These are phyloP conservation scores for Pristionchus fissidentatus DNA, from an alignment of 2,888 invertebrate genomes.

Conservation along the genomic window DNA sequence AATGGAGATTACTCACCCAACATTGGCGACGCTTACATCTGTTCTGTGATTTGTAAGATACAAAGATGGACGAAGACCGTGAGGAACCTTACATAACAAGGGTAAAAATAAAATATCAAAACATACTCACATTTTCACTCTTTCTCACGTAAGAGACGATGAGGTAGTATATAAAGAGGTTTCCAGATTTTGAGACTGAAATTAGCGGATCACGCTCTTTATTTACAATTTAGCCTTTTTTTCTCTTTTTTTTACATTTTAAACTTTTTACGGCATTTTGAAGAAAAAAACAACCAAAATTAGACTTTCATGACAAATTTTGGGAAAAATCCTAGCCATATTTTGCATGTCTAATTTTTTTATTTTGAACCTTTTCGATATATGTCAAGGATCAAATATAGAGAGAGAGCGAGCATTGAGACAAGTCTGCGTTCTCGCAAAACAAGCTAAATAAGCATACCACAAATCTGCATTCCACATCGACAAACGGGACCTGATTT, in stretches of 20 bases:
- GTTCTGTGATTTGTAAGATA: constrained; percentile 12
- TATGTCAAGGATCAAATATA: too few species aligned
- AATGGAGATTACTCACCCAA: constrained; percentile 7
- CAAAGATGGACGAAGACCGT: neutral
- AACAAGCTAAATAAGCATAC: too few species aligned
- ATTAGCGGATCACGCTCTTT: neutral
- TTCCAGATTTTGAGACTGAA: constrained; percentile 48
- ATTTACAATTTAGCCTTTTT: neutral
- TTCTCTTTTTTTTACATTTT: neutral
- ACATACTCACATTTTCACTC: constrained; percentile 48
- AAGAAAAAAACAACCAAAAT: too few species aligned
- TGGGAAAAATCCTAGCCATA: too few species aligned
- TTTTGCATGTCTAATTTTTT: too few species aligned
- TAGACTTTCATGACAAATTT: too few species aligned
- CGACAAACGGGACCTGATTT: too few species aligned
- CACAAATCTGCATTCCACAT: too few species aligned
- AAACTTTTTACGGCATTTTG: too few species aligned
- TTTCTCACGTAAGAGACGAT: constrained; percentile 57
- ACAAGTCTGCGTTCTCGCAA: too few species aligned
- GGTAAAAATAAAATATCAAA: neutral
- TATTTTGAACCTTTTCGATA: too few species aligned
- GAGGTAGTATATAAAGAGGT: constrained; percentile 61
- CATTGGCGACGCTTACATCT: constrained; percentile 34
- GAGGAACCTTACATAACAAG: constrained; percentile 22
- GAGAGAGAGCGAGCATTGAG: too few species aligned